A percentile compares a stretch with the other conserved stretches of the same genome.
These are phyloP conservation scores for Python bivittatus DNA, from an alignment of 2,113 vertebrate genomes.

Conservation along the genomic window DNA sequence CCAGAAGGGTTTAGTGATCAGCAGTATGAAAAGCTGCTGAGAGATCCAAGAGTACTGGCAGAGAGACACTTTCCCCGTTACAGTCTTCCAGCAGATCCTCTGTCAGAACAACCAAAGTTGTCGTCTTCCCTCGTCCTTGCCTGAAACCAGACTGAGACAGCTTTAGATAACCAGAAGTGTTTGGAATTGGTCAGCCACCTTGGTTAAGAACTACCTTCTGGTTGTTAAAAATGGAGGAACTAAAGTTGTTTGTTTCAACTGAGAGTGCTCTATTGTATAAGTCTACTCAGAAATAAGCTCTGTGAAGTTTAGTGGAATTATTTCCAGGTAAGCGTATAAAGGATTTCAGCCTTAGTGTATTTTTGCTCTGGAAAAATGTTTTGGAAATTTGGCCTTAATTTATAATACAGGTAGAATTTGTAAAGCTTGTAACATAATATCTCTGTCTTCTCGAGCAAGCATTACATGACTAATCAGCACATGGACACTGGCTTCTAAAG, in stretches of 20 bases:
- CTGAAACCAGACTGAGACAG: neutral
- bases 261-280: neutral
- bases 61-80: neutral
- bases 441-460: neutral
- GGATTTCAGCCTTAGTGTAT: fast-evolving
- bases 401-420: neutral
- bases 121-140: neutral
- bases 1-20: neutral
- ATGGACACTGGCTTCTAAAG: slow-evolving; percentile 5
- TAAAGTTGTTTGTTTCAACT: neutral
- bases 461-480: neutral
- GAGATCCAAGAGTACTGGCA: neutral
- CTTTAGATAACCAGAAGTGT: neutral
- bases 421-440: neutral
- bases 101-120: neutral
- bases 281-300: neutral
- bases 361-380: neutral
- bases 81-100: neutral
- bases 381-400: neutral
- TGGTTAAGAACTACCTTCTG: neutral
- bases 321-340: neutral
- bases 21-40: neutral
- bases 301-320: neutral
- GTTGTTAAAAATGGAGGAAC: neutral
- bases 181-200: neutral